Conservation (phyloP, 2,797 vertebrate species). For the Scyliorhinus canicula region DNA sequence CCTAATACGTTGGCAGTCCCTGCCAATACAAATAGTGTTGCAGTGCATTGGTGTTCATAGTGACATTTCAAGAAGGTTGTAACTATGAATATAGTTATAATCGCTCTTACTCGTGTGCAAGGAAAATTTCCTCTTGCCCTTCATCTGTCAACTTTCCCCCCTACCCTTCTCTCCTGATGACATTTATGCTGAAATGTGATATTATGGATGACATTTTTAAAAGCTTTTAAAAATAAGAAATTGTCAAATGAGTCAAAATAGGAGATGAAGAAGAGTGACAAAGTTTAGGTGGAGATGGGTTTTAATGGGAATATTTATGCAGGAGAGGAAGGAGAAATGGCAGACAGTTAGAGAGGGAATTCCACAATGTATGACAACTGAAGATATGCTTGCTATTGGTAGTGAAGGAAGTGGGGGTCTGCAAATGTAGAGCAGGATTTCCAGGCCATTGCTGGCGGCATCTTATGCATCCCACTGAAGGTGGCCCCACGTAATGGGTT, state of each 20-base stretch:
- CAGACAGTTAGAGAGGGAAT: not conserved
- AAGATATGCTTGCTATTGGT: not conserved
- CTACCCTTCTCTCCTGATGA: not conserved
- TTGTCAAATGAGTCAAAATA: not conserved
- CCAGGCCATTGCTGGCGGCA: too few species aligned
- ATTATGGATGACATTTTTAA: not conserved
- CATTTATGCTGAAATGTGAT: not conserved
- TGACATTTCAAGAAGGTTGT: not conserved
- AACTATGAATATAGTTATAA: not conserved
- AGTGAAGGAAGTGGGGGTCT: not conserved
- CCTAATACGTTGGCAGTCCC: not conserved
- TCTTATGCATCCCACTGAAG: too few species aligned
- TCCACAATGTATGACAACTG: not conserved
- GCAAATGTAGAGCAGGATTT: not conserved
- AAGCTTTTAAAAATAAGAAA: not conserved
- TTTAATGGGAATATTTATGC: not conserved
- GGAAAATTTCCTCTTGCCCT: not conserved
- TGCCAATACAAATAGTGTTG: not conserved
- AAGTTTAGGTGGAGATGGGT: not conserved
- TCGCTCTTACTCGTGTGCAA: not conserved
- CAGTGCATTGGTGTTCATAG: not conserved
- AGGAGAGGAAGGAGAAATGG: not conserved
- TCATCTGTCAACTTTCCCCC: not conserved
- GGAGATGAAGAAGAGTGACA: not conserved
- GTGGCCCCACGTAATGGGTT: too few species aligned